Evolutionary conservation across 2,888 invertebrate genomes (phyloP), one percentile per base, ranked within the genome.

Genomic region (Acanthoscelides obtectus): DNA sequence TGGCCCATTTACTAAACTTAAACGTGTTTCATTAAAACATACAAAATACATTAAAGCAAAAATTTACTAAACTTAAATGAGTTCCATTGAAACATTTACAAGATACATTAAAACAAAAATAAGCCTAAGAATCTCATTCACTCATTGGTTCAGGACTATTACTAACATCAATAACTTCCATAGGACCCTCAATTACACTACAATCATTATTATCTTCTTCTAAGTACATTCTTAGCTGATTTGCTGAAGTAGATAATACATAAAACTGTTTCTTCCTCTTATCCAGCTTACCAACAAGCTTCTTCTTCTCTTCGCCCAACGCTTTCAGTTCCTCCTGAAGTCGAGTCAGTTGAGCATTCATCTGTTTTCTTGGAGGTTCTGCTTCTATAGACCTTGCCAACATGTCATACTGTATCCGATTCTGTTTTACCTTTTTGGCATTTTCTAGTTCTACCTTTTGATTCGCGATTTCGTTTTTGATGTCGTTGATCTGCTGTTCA

Each of bases 371-470:
- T 81, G 96, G 96, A 0, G 97, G 97, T 82, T 97, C 96, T 80
- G 94, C 91, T 77, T 92, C 93, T 74, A 98, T 97, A 0, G 96
- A 91, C 84, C 95, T 95, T 0, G 97, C 97, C 65, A 98, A 82
- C 17, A 96, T 92, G 87, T 98, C 97, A 86, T 98, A 98, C 83
- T 97, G 97, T 87, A 94, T 93, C 80, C 95, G 90, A 83, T 98
- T 96, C 82, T 95, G 95, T 19, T 97, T 89, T 22, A 96, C 92
- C 77, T 93, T 91, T 83, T 95, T 95, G 0, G 96, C 96, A 80
- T 93, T 89, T 66, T 92, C 90, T 6, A 97, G 85, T 79, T 95
- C 94, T 6, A 88, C 86, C 86, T 97, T 96, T 72, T 94, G 94
- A 72, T 90, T 90, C 74, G 93, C 91, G 77, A 98, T 96, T 76